Base-by-base conservation (phyloP, 1,140 invertebrate genomes). In the Wiebesia pumilae region DNA sequence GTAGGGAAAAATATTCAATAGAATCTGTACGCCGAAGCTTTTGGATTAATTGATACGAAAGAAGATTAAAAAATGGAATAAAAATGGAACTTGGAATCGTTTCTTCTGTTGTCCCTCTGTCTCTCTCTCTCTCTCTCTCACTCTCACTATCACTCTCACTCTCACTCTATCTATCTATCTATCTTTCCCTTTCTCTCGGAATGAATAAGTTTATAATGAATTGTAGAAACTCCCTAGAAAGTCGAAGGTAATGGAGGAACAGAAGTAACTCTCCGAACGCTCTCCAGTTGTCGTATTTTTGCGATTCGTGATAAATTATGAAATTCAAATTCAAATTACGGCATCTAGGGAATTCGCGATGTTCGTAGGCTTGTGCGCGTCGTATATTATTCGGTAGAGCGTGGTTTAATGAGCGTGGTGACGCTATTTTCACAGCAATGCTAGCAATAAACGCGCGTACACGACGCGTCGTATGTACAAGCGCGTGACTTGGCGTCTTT, bases 171-270 rank as follows among this genome's bases (percentile, higher is more conserved):
- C n/a, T n/a, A n/a, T n/a, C n/a, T n/a, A n/a, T n/a, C n/a, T n/a
- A n/a, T n/a, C n/a, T 16, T 27, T n/a, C 75, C 4, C 43, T 27
- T 75, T 62, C 73, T 1, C 16, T 62, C 54, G 33, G 33, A 73
- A 85, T 73, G 67, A 81, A 86, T 81, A 86, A 86, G 79, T 82
- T 86, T 77, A 86, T 82, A 86, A 86, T 86, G 85, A 86, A 86
- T 77, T 58, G 78, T n/a, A 12, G 30, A 38, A 80, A 14, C 58
- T 27, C 58, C 24, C 7, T 69, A 54, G 43, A 83, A 69, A 69
- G 47, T 54, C 67, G 81, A 38, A 75, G 54, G 81, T 40, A 83
- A 83, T 75, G 69, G 81, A 84, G n/a, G 54, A 75, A 35, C 83
- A 51, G 83, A 77, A 77, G 83, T 19, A 40, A 79, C 35, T 54